Evolutionary conservation across 2,797 vertebrate species (phyloP).

Genomic region (Kryptolebias ocellatus): DNA sequence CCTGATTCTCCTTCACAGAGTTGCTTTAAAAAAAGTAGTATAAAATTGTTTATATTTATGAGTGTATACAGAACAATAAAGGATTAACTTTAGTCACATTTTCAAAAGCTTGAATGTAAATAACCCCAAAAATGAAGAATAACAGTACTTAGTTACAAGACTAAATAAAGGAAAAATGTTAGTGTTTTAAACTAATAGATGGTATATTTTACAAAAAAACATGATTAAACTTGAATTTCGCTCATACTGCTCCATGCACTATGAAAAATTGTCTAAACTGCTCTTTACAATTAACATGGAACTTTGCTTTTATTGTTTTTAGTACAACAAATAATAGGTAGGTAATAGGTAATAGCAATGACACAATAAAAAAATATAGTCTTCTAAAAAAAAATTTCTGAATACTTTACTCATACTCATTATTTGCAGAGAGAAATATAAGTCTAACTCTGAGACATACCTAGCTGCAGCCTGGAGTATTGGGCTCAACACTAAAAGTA

Average conservation of each 20-base stretch:
- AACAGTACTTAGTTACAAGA: not conserved
- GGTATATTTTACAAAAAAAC: not conserved
- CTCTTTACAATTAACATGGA: not conserved
- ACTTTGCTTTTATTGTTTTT: not conserved
- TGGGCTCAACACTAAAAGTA: not conserved
- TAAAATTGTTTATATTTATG: not conserved
- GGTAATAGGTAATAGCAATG: not conserved
- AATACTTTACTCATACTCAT: not conserved
- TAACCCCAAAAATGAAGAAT: not conserved
- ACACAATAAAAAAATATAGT: not conserved
- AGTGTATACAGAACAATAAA: not conserved
- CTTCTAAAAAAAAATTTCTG: not conserved
- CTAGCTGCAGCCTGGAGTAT: not conserved
- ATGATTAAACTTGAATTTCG: not conserved
- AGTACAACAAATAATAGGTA: not conserved
- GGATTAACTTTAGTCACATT: not conserved
- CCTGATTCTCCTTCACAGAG: not conserved
- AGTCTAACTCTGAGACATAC: not conserved
- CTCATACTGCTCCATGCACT: not conserved
- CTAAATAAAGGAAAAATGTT: not conserved
- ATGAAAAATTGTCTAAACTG: not conserved
- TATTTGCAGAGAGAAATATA: not conserved
- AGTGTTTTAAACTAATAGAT: constrained; percentile 1
- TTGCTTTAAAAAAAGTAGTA: no score
- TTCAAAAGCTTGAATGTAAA: no score